These are phyloP conservation scores for Ciconia stormi DNA, from an alignment of 2,113 vertebrate genomes.

Conservation along the genomic window DNA sequence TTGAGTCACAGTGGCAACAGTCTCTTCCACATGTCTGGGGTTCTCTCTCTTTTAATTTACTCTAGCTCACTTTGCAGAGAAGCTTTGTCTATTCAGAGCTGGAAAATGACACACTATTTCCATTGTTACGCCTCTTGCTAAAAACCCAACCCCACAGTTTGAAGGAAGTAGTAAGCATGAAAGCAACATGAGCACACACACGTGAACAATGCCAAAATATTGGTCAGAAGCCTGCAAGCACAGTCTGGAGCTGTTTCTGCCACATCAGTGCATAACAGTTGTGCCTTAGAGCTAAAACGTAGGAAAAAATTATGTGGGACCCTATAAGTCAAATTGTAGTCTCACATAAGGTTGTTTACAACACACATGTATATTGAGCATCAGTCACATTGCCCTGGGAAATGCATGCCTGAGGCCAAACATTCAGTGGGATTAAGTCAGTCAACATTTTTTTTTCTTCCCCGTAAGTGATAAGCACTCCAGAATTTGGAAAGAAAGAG, in stretches of 20 bases:
- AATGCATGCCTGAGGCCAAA: background rate
- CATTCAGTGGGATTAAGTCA: background rate
- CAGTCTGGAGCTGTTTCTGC: background rate
- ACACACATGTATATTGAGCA: fast-evolving
- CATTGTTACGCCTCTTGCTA: background rate
- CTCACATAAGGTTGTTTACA: background rate
- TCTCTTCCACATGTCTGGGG: background rate
- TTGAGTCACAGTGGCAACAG: background rate
- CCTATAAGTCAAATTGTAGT: background rate
- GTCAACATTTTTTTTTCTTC: background rate
- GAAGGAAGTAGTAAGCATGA: background rate
- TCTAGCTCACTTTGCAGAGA: background rate
- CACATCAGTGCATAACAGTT: background rate
- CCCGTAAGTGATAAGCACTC: background rate
- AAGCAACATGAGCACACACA: background rate
- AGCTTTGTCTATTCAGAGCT: background rate
- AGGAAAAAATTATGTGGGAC: no score
- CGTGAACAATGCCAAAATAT: fast-evolving
- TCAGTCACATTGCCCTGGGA: background rate
- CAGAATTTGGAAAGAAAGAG: background rate
- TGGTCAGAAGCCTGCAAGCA: background rate
- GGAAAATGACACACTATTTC: background rate
- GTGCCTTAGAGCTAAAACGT: background rate
- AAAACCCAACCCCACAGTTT: background rate
- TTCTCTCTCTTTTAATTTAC: background rate